A percentile compares a stretch with the other conserved stretches of the same genome.
phyloP scores from a whole-genome alignment of 2,888 invertebrate genomes.

The Hyppa rectilinea region DNA sequence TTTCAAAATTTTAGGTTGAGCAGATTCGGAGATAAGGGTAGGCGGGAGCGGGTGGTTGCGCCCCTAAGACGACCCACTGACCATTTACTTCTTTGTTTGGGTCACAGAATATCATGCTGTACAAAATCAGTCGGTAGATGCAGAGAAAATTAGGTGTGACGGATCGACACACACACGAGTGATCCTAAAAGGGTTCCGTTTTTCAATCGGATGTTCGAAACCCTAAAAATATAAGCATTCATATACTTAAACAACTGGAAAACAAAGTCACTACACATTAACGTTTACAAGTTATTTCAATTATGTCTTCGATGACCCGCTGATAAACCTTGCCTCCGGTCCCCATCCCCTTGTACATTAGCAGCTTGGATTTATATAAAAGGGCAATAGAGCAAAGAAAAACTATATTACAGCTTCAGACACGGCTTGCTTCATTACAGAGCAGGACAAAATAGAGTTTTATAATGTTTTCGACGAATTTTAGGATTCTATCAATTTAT shows the following conservation, averaged over 20 bases:
- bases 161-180: too few species aligned
- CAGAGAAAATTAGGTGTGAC: too few species aligned
- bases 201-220: too few species aligned
- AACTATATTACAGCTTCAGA: slow-evolving; percentile 48
- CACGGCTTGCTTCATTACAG: slow-evolving; percentile 26
- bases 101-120: too few species aligned
- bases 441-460: slow-evolving; percentile 31
- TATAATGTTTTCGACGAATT: slow-evolving; percentile 59
- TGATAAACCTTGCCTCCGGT: slow-evolving; percentile 66
- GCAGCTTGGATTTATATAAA: slow-evolving; percentile 54
- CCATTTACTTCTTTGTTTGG: too few species aligned
- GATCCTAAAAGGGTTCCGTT: too few species aligned
- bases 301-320: slow-evolving; percentile 73
- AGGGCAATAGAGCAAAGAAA: slow-evolving; percentile 31
- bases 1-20: too few species aligned
- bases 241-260: slow-evolving; percentile 11
- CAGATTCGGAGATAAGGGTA: too few species aligned
- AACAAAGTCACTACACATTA: slow-evolving; percentile 15
- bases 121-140: too few species aligned
- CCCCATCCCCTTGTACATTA: slow-evolving; percentile 50
- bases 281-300: slow-evolving; percentile 74
- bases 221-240: background rate
- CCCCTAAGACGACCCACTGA: too few species aligned
- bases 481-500: slow-evolving; percentile 59
- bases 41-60: too few species aligned